A percentile compares a stretch with the other conserved stretches of the same genome.
Evolutionary conservation across 1,140 invertebrate species (phyloP).

Genomic region (Cepaea nemoralis): DNA sequence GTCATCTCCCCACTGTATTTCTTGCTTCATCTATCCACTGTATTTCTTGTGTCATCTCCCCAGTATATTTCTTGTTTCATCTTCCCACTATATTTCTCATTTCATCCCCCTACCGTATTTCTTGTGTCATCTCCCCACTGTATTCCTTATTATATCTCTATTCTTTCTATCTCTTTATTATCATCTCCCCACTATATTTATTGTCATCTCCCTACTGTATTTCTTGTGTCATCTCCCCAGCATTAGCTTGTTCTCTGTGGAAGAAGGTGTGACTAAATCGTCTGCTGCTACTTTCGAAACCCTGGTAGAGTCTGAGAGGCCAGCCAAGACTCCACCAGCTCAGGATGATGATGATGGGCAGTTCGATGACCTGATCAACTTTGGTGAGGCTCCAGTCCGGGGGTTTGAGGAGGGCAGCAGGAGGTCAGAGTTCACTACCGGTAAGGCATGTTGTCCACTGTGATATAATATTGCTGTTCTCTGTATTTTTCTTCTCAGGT

Average conservation of each 20-base stretch:
- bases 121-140: no score
- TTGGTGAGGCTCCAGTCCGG: conserved; percentile 9
- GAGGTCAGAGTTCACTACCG: conserved; percentile 22
- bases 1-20: no score
- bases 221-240: background rate
- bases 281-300: background rate
- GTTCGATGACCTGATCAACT: conserved; percentile 33
- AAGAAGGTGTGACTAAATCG: background rate
- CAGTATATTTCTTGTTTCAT: no score
- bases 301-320: conserved; percentile 2
- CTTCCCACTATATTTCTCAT: no score
- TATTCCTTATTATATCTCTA: no score
- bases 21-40: no score
- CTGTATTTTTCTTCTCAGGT: background rate
- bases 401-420: conserved; percentile 34
- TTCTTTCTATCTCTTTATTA: background rate
- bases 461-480: background rate
- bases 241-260: conserved; percentile 18
- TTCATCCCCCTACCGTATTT: no score
- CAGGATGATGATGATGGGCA: background rate
- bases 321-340: background rate
- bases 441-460: conserved; percentile 6
- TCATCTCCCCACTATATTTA: no score
- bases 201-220: background rate
- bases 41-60: no score